These are phyloP conservation scores for Drosophila sproati DNA, from an alignment of 1,140 invertebrate species.

Conservation along the genomic window DNA sequence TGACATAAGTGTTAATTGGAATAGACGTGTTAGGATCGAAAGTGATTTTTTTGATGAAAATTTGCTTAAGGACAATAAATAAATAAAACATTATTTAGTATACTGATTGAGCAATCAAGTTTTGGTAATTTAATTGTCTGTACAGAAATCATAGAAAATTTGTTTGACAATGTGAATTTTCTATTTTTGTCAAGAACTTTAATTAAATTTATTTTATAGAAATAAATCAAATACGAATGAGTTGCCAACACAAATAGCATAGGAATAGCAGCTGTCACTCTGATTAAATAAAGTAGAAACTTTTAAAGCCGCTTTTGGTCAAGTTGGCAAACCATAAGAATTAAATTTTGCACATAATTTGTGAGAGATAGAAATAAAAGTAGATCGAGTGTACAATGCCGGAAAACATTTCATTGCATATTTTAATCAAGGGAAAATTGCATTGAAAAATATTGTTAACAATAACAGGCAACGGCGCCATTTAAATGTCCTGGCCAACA, in stretches of 20 bases:
- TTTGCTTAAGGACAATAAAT: neutral
- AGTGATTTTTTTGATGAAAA: no score
- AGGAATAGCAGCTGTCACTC: slow-evolving; percentile 2
- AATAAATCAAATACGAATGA: neutral
- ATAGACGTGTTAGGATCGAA: no score
- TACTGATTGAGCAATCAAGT: neutral
- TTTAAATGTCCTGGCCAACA: slow-evolving; percentile 67
- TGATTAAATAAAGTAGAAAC: slow-evolving; percentile 35
- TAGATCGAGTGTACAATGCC: slow-evolving; percentile 6
- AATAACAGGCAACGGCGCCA: slow-evolving; percentile 68
- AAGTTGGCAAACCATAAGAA: slow-evolving; percentile 13
- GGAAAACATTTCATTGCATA: slow-evolving; percentile 80
- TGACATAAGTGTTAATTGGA: no score
- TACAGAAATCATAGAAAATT: neutral
- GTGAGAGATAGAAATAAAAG: slow-evolving; percentile 23
- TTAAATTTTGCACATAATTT: slow-evolving; percentile 42
- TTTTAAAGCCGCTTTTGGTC: slow-evolving; percentile 32
- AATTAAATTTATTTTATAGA: slow-evolving; percentile 7
- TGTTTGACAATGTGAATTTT: neutral
- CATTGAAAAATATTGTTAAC: slow-evolving; percentile 81
- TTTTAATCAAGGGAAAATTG: slow-evolving; percentile 81
- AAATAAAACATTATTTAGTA: neutral
- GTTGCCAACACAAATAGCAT: slow-evolving; percentile 19
- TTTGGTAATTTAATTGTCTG: neutral
- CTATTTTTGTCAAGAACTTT: neutral